Evolutionary conservation across 2,113 vertebrate genomes (phyloP).

Genomic region (Sardina pilchardus): DNA sequence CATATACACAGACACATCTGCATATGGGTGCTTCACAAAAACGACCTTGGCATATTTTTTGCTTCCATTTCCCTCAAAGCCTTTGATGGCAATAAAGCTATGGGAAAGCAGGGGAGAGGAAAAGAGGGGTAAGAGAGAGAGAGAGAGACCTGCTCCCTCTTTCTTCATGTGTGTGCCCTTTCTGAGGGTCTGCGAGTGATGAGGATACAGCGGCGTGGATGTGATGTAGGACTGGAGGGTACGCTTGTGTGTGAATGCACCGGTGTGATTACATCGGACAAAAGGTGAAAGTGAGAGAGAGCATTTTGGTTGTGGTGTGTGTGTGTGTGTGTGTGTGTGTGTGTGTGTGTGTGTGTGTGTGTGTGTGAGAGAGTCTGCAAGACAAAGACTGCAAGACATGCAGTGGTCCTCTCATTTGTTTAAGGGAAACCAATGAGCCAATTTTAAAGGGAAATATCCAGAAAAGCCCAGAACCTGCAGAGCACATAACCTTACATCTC

Average conservation of each 20-base stretch:
- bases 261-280: neutral
- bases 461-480: neutral
- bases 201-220: neutral
- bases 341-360: constrained; percentile 5
- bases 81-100: constrained; percentile 16
- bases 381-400: neutral
- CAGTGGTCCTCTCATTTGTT: neutral
- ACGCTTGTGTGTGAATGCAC: neutral
- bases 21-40: constrained; percentile 20
- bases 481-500: neutral
- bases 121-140: neutral
- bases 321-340: constrained; percentile 14
- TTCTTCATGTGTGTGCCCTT: neutral
- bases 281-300: neutral
- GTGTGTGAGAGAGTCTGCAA: too few relatives aligned
- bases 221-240: neutral
- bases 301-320: neutral
- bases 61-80: constrained; percentile 15
- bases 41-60: constrained; percentile 14
- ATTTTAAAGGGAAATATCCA: neutral
- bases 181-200: neutral
- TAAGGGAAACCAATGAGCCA: neutral
- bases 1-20: neutral
- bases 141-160: constrained; percentile 4
- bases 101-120: neutral